Evolutionary conservation across 1,140 invertebrate species (phyloP).

Genomic region (Chlorops oryzae): DNA sequence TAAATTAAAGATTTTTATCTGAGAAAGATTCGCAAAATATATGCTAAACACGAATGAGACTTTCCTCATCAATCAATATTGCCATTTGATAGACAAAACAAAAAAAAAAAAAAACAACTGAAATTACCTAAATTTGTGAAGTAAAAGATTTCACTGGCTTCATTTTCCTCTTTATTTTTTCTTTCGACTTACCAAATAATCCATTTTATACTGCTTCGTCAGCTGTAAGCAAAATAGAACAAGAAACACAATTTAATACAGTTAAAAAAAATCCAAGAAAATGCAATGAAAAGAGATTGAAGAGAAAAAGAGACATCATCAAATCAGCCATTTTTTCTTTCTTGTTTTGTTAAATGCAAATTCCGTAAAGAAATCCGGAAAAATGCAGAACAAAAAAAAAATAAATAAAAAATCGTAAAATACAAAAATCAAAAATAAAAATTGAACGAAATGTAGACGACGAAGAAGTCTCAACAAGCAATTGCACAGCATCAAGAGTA

Average conservation of each 20-base stretch:
- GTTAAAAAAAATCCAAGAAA: neutral
- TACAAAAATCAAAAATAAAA: neutral
- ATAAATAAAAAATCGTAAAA: neutral
- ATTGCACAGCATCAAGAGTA: too few relatives aligned
- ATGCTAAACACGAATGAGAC: too few relatives aligned
- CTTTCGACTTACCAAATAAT: slow-evolving; percentile 36
- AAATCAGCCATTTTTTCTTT: too few relatives aligned
- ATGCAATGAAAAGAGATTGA: neutral
- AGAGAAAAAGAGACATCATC: neutral
- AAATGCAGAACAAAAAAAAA: neutral
- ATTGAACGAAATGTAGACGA: neutral
- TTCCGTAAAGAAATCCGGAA: neutral
- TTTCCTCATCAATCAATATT: too few relatives aligned
- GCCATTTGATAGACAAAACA: too few relatives aligned
- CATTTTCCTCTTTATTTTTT: too few relatives aligned
- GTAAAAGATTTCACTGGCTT: too few relatives aligned
- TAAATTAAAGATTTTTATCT: too few relatives aligned
- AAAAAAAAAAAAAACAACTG: neutral
- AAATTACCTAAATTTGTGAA: neutral
- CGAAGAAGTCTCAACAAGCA: too few relatives aligned
- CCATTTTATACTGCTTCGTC: slow-evolving; percentile 22
- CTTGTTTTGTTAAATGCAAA: too few relatives aligned
- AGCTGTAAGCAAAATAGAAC: slow-evolving; percentile 20
- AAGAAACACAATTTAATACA: neutral
- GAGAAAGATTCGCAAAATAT: too few relatives aligned